phyloP scores from a whole-genome alignment of 2,888 invertebrate species.

The Lithophane semibrunnea region DNA sequence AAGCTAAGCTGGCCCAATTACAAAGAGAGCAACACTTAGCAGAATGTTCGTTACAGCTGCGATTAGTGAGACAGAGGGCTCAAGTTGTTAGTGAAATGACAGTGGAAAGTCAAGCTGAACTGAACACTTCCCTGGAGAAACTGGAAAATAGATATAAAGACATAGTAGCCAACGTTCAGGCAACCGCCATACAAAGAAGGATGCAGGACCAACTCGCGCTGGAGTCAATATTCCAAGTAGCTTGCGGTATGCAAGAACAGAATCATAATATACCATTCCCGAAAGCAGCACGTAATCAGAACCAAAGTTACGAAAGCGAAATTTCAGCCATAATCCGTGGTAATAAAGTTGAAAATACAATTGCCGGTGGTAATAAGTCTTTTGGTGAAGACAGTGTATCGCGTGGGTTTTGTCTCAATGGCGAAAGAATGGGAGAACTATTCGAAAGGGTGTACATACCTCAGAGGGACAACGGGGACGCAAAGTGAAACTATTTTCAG shows the following conservation, averaged over 20 bases:
- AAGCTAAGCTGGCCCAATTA: slow-evolving; percentile 79
- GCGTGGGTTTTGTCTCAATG: slow-evolving; percentile 80
- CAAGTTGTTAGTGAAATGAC: slow-evolving; percentile 81
- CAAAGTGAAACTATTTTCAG: slow-evolving; percentile 65
- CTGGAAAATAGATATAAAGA: slow-evolving; percentile 86
- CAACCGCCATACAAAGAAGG: slow-evolving; percentile 84
- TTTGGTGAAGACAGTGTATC: slow-evolving; percentile 75
- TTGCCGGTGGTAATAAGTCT: slow-evolving; percentile 74
- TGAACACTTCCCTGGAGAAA: slow-evolving; percentile 80
- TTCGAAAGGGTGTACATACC: slow-evolving; percentile 84
- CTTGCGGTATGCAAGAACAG: slow-evolving; percentile 72
- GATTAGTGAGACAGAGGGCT: slow-evolving; percentile 82
- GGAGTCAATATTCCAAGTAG: slow-evolving; percentile 82
- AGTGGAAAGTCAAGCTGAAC: slow-evolving; percentile 81
- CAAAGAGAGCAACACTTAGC: slow-evolving; percentile 83
- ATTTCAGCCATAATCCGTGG: slow-evolving; percentile 73
- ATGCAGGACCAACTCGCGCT: slow-evolving; percentile 84
- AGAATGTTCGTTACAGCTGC: slow-evolving; percentile 83
- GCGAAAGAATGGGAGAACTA: slow-evolving; percentile 81
- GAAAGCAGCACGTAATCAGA: slow-evolving; percentile 72
- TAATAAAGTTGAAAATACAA: slow-evolving; percentile 75
- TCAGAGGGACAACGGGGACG: slow-evolving; percentile 79
- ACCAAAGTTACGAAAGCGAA: slow-evolving; percentile 75
- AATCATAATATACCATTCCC: slow-evolving; percentile 73
- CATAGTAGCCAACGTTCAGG: slow-evolving; percentile 85